Evolutionary conservation across 1,140 invertebrate genomes (phyloP), one percentile per base, ranked within the genome.

Genomic region (Hyphantria cunea): DNA sequence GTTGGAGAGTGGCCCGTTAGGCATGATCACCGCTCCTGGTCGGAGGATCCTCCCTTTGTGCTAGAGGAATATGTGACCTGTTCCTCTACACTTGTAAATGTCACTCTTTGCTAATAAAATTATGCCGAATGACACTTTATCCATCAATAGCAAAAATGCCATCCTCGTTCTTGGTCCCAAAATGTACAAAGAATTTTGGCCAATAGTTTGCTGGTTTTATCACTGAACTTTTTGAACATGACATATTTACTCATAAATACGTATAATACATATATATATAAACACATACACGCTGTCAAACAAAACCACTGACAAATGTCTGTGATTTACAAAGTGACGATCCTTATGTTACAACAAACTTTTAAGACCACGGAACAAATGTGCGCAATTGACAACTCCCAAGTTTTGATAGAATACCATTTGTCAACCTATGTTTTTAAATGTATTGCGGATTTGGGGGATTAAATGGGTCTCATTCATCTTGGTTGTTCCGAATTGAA

Each of bases 371-470:
- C 17, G 17, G 51, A 42, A 53, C 39, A 54, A 54, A 54, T 54
- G 52, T 14, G 2, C 41, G 25, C 52, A 25, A 54, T 44, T 54
- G 52, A 54, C 41, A 54, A 45, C 41, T 44, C 39, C 25, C 41
- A 44, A 54, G 17, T 54, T 54, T 31, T 54, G 41, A 54, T 45
- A 12, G 52, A 44, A 10, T n/a, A 17, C 15, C 13, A 54, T 54
- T 54, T 44, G 39, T 54, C 52, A 54, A 8, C 0, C 50, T 37
- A 45, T 45, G 25, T 44, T 54, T 54, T 54, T 44, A 33, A 54
- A 11, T 13, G 44, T 7, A 0, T 11, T 6, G 17, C 17, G 17
- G 14, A 3, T 13, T 14, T 47, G 11, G 17, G 44, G 14, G 3
- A 25, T 25, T 25, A 25, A 5, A 25, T 25, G 17, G 17, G 17